Conservation (phyloP, 2,113 vertebrate species). For the Brachyhypopomus occidentalis region DNA sequence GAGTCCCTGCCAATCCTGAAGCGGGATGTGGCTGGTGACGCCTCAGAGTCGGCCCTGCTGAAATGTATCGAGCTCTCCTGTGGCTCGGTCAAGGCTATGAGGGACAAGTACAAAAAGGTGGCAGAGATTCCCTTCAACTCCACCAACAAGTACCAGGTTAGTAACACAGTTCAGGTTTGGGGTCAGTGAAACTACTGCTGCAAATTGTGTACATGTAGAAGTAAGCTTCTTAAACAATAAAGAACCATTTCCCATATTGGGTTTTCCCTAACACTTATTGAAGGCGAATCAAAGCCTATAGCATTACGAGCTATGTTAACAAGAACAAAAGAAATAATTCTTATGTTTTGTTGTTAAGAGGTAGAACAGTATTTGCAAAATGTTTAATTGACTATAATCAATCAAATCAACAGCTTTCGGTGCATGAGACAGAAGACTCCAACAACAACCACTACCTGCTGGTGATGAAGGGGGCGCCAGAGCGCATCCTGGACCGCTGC, state of each 20-base stretch:
- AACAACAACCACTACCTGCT: conserved; percentile 83
- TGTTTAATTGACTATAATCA: background rate
- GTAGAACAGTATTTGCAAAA: background rate
- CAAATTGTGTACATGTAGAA: too few relatives aligned
- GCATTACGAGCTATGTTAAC: too few relatives aligned
- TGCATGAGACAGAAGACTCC: conserved; percentile 80
- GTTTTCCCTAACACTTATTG: background rate
- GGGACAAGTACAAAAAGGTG: conserved; percentile 90
- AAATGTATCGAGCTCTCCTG: conserved; percentile 91
- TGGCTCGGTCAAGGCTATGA: conserved; percentile 81
- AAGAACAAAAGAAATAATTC: too few relatives aligned
- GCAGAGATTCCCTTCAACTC: conserved; percentile 91
- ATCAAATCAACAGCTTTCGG: conserved; percentile 71
- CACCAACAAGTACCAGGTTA: conserved; percentile 81
- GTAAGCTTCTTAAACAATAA: background rate
- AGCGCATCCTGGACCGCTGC: conserved; percentile 88
- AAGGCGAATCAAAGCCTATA: too few relatives aligned
- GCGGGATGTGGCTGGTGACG: conserved; percentile 83
- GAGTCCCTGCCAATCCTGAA: conserved; percentile 87
- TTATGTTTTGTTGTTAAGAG: background rate
- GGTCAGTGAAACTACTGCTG: too few relatives aligned
- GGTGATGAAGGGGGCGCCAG: conserved; percentile 92
- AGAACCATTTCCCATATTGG: background rate
- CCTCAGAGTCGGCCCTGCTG: conserved; percentile 87
- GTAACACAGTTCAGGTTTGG: background rate